These are phyloP conservation scores for Pantherophis alleghaniensis DNA, from an alignment of 2,797 vertebrate genomes.

Conservation along the genomic window DNA sequence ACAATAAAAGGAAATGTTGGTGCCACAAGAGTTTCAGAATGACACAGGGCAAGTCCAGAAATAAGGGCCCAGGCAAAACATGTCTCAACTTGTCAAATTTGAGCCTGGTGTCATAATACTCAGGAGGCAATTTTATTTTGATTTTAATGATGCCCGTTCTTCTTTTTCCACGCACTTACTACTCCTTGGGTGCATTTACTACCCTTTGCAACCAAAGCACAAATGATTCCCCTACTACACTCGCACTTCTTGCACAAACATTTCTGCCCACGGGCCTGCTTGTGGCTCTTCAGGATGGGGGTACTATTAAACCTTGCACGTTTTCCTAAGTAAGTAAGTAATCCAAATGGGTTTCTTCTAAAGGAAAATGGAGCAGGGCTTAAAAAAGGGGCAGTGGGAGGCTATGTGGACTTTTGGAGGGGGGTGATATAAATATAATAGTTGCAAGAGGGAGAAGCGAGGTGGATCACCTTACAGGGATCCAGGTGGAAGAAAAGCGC, in stretches of 20 bases:
- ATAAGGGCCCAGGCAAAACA: not conserved
- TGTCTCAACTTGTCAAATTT: constrained; percentile 18
- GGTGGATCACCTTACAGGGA: not conserved
- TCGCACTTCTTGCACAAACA: not conserved
- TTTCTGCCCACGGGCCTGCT: rapidly evolving
- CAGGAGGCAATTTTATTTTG: not conserved
- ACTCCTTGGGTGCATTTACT: not conserved
- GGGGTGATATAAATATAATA: too few relatives aligned
- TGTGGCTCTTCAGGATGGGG: not conserved
- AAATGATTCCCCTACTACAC: not conserved
- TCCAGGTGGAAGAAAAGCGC: not conserved
- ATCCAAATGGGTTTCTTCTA: not conserved
- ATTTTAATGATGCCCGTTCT: not conserved
- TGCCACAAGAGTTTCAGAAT: not conserved
- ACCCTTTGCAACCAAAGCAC: not conserved
- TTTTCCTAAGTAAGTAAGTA: too few relatives aligned
- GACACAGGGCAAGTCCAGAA: not conserved
- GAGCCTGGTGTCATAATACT: not conserved
- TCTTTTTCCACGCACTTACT: not conserved
- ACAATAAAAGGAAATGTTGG: not conserved
- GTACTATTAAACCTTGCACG: not conserved
- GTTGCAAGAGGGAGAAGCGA: not conserved
- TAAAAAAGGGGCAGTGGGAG: rapidly evolving
- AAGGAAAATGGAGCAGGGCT: not conserved
- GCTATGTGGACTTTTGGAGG: not conserved